These are phyloP conservation scores for Lithosia quadra DNA, from an alignment of 2,888 invertebrate species.

Conservation along the genomic window DNA sequence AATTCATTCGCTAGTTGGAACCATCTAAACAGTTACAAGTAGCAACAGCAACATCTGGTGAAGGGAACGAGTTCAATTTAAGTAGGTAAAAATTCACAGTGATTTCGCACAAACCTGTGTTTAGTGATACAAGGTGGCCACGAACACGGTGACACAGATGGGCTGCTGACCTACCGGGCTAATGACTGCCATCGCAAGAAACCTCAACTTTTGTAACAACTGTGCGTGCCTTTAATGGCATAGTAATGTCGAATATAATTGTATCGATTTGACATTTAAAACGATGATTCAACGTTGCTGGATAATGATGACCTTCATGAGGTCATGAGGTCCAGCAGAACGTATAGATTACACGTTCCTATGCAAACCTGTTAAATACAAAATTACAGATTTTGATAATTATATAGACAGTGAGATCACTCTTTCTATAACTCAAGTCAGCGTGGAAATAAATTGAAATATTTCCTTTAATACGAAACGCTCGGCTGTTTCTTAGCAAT, in stretches of 20 bases:
- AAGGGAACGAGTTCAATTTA: neutral
- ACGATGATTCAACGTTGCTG: neutral
- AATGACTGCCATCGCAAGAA: slow-evolving; percentile 58
- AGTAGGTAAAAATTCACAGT: slow-evolving; percentile 27
- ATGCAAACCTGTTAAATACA: no score
- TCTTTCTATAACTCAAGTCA: neutral
- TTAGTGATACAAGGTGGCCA: slow-evolving; percentile 34
- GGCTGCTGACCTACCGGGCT: slow-evolving; percentile 55
- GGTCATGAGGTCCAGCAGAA: neutral
- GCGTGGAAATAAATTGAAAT: neutral
- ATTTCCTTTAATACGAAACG: neutral
- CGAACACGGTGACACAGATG: slow-evolving; percentile 57
- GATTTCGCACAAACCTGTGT: slow-evolving; percentile 23
- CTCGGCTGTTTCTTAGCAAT: neutral
- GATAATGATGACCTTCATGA: slow-evolving; percentile 1
- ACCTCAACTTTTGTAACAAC: slow-evolving; percentile 39
- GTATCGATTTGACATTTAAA: slow-evolving; percentile 9
- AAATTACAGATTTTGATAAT: no score
- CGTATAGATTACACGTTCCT: no score
- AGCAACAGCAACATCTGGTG: neutral
- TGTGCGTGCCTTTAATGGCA: slow-evolving; percentile 29
- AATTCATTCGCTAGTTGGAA: neutral
- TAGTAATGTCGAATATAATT: slow-evolving; percentile 20
- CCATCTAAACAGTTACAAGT: neutral
- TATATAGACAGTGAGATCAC: neutral